Base-by-base conservation (phyloP, 2,113 vertebrate genomes). In the Zapornia atra region DNA sequence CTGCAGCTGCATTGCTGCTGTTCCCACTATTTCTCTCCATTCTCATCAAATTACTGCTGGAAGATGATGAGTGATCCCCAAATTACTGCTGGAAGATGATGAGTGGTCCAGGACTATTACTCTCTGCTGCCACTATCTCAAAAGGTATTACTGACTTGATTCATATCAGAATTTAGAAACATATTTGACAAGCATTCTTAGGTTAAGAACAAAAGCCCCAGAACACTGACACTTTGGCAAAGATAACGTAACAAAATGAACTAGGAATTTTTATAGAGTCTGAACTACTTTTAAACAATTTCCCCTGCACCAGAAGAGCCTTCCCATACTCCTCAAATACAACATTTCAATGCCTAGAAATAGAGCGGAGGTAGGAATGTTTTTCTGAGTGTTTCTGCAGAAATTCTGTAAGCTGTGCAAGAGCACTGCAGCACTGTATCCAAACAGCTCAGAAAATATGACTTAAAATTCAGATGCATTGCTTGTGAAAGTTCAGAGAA, bases 1-100 rank as follows among this genome's bases (percentile, higher is more conserved):
- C 64, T 85, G 42, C 36, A 57, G 40, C 36, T 0, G 0, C 33
- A 17, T 46, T 83, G 36, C 28, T 86, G 33, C 12, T 8, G 0
- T 40, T 90, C 28, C 36, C 29, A 12, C 8, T 31, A 51, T 56
- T 48, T 22, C 48, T 48, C 48, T 48, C 29, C 25, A 11, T 70
- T 50, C 59, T 75, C 42, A 44, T 25, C 2, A 65, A 76, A 75
- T 38, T 69, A 63, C 48, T 48, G 5, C 61, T 91, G 38, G 66
- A 86, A 77, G 48, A 85, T 7, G n/a, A 36, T 33, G 12, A 78
- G 42, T 13, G 36, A 10, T 48, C 53, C 66, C 34, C 56, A 65
- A 76, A 75, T 38, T 69, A 63, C 48, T 48, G 5, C 61, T 91
- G 38, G 66, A 86, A 77, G 48, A 85, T 7, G n/a, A 36, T 33